phyloP scores from a whole-genome alignment of 2,888 invertebrate species.

The Gnatocerus cornutus region DNA sequence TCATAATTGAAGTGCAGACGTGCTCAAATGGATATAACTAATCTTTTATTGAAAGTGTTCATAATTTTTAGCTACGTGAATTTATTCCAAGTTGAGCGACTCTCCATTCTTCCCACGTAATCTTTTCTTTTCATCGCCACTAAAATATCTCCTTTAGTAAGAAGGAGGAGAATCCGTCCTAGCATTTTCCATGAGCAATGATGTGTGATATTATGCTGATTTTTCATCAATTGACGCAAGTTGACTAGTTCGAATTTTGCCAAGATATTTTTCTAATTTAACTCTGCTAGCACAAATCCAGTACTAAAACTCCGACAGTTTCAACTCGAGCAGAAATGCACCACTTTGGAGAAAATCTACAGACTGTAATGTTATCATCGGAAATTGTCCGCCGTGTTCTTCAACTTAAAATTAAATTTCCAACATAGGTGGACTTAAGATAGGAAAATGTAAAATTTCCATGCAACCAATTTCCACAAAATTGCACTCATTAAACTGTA shows the following conservation, averaged over 20 bases:
- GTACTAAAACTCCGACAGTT: no score
- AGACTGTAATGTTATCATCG: neutral
- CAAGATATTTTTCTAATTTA: no score
- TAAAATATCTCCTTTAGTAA: neutral
- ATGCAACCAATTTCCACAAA: no score
- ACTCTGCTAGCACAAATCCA: neutral
- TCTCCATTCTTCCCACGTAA: neutral
- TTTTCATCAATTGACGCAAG: neutral
- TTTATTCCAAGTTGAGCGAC: neutral
- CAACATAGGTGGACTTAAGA: neutral
- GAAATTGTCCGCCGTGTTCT: no score
- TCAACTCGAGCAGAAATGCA: no score
- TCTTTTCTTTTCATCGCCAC: neutral
- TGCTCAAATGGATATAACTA: no score
- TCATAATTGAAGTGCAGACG: no score
- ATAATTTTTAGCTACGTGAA: no score
- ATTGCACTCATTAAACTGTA: no score
- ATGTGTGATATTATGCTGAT: neutral
- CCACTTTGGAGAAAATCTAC: neutral
- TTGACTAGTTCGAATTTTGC: no score
- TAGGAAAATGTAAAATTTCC: no score
- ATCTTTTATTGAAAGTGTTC: no score
- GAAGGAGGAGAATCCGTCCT: neutral
- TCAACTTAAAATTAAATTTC: neutral
- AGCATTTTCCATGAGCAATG: neutral